Percentiles rank a stretch among this genome's conserved stretches.
Conservation (phyloP, 2,113 vertebrate genomes). For the Etia nguti region DNA sequence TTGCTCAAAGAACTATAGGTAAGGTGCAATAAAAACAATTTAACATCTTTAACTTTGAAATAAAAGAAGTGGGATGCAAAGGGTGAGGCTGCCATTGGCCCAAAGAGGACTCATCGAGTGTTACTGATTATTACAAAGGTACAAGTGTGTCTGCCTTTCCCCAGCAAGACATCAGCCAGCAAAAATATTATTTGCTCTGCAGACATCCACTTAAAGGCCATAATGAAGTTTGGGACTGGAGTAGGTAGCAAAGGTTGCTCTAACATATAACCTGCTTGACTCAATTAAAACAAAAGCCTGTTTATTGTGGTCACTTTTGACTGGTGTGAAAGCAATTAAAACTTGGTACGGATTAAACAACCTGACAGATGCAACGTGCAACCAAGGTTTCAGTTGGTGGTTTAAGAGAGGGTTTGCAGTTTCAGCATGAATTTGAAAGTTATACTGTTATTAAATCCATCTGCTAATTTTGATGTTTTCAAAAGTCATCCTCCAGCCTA, state of each 20-base stretch:
- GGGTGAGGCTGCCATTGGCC: fast-evolving
- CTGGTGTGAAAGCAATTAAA: background rate
- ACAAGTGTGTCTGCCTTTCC: background rate
- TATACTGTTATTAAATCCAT: background rate
- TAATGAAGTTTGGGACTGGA: background rate
- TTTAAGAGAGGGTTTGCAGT: background rate
- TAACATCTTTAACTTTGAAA: background rate
- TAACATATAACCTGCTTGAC: background rate
- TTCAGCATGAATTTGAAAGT: background rate
- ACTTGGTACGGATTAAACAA: background rate
- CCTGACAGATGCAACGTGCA: background rate
- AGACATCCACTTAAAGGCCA: background rate
- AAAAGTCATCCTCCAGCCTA: background rate
- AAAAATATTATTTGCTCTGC: background rate
- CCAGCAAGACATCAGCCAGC: background rate
- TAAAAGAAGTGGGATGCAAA: background rate
- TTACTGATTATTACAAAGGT: background rate
- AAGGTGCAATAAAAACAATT: background rate
- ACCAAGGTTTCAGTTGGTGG: background rate
- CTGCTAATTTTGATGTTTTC: background rate
- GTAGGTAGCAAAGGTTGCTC: background rate
- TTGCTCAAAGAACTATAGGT: background rate
- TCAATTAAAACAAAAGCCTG: background rate
- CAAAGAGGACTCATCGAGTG: background rate
- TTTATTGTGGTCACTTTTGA: background rate